Conservation (phyloP, 2,797 vertebrate species). For the Ciconia nigra region DNA sequence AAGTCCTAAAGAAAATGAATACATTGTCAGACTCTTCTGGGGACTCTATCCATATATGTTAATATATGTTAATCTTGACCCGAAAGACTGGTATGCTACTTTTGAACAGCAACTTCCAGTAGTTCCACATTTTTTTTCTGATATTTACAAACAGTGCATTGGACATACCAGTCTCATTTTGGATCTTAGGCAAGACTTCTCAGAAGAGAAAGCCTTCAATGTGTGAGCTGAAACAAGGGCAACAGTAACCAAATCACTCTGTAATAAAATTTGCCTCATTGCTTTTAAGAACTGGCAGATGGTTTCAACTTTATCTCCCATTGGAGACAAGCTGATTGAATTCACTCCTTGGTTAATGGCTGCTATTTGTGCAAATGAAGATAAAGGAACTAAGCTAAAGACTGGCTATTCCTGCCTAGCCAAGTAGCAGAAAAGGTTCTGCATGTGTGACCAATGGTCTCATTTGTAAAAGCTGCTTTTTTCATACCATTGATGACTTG, state of each 20-base stretch:
- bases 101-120: neutral
- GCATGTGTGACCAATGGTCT: neutral
- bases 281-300: conserved; percentile 66
- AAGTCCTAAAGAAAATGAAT: neutral
- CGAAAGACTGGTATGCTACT: neutral
- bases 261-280: conserved; percentile 68
- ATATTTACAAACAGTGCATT: neutral
- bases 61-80: neutral
- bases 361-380: conserved; percentile 62
- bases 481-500: neutral
- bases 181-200: neutral
- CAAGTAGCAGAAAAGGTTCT: neutral
- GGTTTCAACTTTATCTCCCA: conserved; percentile 66
- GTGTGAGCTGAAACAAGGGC: conserved; percentile 35
- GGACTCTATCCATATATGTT: neutral
- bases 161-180: neutral
- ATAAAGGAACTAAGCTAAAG: conserved; percentile 45
- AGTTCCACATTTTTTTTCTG: neutral
- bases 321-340: conserved; percentile 62
- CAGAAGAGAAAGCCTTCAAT: neutral
- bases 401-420: neutral
- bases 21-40: neutral
- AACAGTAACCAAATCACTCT: conserved; percentile 50
- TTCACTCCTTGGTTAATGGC: conserved; percentile 51
- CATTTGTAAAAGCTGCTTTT: neutral